Evolutionary conservation across 1,140 invertebrate genomes (phyloP), one percentile per base, ranked within the genome.

Genomic region (Zaprionus kolodkinae): DNA sequence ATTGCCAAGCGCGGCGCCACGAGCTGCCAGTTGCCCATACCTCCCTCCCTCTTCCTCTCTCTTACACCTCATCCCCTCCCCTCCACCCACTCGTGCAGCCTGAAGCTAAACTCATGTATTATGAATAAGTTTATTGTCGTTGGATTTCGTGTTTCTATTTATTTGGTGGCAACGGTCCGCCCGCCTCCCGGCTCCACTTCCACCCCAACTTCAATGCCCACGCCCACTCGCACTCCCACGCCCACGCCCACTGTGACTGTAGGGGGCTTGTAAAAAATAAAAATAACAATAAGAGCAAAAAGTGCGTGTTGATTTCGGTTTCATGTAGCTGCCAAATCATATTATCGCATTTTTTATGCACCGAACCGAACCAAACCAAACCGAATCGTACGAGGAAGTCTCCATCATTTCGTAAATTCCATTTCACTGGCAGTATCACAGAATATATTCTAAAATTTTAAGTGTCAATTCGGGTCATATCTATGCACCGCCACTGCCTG

Each of bases 61-160:
- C 65, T 17, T 30, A 13, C 57, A 2, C 17, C 3, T 21, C 21
- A 21, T 21, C 21, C 57, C 13, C 65, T 55, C 27, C 13, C 10
- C 35, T 33, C 10, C 38, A 3, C 57, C 6, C n/a, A n/a, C 59
- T 2, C 13, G 0, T 7, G 35, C 15, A 38, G 17, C 48, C 61
- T 5, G 13, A 10, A 78, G 54, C 66, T 74, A 72, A 72, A 36
- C 77, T 87, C 84, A 87, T 87, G 73, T 80, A 88, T 87, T 87
- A 87, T 87, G 77, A 74, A 87, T 72, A 80, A 74, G 80, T 78
- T 87, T 81, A 87, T 88, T 88, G 84, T 88, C 84, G 80, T 79
- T 67, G 60, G 76, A 76, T 45, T 45, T 45, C 40, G 40, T 64
- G 57, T 71, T 48, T 76, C 76, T 77, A 59, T 70, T 66, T 62